Conservation (phyloP, 2,113 vertebrate species). For the Bagarius yarrelli region DNA sequence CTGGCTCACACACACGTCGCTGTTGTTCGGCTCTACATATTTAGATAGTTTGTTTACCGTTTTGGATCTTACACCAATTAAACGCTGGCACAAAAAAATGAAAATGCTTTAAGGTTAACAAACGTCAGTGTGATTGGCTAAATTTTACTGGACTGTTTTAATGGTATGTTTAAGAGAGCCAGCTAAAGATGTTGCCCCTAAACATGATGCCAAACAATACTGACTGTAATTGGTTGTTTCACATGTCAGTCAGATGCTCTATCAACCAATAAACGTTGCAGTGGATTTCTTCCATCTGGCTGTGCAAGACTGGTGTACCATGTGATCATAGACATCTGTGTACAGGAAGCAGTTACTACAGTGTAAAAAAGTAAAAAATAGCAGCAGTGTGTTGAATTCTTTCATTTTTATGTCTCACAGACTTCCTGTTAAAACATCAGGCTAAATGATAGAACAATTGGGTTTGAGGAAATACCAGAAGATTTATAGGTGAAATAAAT, state of each 20-base stretch:
- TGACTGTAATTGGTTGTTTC: too few relatives aligned
- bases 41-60: not conserved
- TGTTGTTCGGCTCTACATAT: not conserved
- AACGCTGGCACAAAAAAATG: too few relatives aligned
- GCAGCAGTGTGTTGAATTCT: conserved; percentile 7
- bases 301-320: not conserved
- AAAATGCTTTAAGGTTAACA: too few relatives aligned
- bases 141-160: too few relatives aligned
- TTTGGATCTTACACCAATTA: too few relatives aligned
- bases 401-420: conserved; percentile 9
- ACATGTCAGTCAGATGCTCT: too few relatives aligned
- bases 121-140: too few relatives aligned
- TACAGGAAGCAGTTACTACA: conserved; percentile 24
- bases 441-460: conserved; percentile 19
- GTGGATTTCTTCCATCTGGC: too few relatives aligned
- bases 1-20: conserved; percentile 36
- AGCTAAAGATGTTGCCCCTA: too few relatives aligned
- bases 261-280: too few relatives aligned
- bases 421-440: conserved; percentile 45
- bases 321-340: conserved; percentile 6
- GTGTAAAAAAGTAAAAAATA: conserved; percentile 25
- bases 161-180: too few relatives aligned
- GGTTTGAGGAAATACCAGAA: not conserved
- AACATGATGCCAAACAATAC: too few relatives aligned
- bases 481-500: conserved; percentile 25